Conservation (phyloP, 2,888 invertebrate genomes). For the Heliconius aoede region DNA sequence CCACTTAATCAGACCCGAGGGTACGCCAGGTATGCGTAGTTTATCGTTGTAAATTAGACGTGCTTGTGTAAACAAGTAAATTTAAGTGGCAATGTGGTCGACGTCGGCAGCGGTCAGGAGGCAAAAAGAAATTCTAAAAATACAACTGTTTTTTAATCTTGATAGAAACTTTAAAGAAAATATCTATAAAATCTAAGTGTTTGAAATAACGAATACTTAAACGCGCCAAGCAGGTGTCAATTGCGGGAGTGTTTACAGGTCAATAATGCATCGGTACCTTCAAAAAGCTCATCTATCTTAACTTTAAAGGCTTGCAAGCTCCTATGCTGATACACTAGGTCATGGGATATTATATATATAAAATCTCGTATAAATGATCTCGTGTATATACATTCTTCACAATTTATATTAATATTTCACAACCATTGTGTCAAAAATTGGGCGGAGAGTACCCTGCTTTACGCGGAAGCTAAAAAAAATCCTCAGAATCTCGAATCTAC, state of each 20-base stretch:
- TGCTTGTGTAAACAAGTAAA: slow-evolving; percentile 25
- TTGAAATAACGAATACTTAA: background rate
- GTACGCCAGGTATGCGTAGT: slow-evolving; percentile 13
- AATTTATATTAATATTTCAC: too few relatives aligned
- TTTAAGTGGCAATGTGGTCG: slow-evolving; percentile 14
- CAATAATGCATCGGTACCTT: too few relatives aligned
- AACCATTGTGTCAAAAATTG: background rate
- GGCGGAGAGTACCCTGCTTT: too few relatives aligned
- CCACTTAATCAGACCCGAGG: slow-evolving; percentile 10
- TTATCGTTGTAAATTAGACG: slow-evolving; percentile 28
- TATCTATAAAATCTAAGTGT: background rate
- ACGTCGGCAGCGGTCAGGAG: background rate
- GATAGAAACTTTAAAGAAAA: background rate
- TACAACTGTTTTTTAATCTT: background rate
- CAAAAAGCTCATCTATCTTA: too few relatives aligned
- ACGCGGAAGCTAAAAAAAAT: too few relatives aligned
- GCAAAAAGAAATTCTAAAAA: slow-evolving; percentile 5
- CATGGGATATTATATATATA: too few relatives aligned
- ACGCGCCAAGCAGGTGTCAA: too few relatives aligned
- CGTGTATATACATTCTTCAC: too few relatives aligned
- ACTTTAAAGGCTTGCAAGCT: too few relatives aligned
- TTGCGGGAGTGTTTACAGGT: too few relatives aligned
- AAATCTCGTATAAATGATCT: too few relatives aligned
- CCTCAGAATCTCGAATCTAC: background rate
- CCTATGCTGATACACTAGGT: too few relatives aligned